Evolutionary conservation across 2,888 invertebrate genomes (phyloP), one percentile per base, ranked within the genome.

Genomic region (Taphrorychus bicolor): DNA sequence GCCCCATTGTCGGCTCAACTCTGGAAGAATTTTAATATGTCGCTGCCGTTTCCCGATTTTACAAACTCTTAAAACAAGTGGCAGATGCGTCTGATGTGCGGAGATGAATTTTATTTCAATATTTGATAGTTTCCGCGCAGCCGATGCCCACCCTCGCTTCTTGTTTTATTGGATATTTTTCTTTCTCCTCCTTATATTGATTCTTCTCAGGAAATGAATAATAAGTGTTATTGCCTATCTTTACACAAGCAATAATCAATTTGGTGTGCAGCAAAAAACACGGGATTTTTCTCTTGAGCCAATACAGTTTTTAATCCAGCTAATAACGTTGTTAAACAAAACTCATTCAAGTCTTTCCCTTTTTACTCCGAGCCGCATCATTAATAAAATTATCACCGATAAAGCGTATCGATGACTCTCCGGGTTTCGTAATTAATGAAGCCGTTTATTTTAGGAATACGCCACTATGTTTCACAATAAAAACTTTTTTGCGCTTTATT

Each of bases 81-180:
- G 79, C 82, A 82, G 82, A 81, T 83, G 83, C 79, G 81, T 79
- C 78, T 82, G 83, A 83, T 83, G 82, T 81, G 76, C 73, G 76
- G 80, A 82, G 83, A 83, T 83, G 83, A 83, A 83, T 83, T 82
- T 82, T 82, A 83, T 83, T 83, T 83, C 83, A 82, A 82, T 83
- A 82, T 83, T 82, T 83, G 82, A 83, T 82, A 82, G 83, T 82
- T 82, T 82, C 78, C 80, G 78, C 79, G 57, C 59, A 65, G 60
- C 59, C 62, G 56, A 66, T 66, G 41, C 66, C 59, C 56, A 32
- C 49, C 52, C 17, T 61, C 53, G 53, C 32, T 41, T 42, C 57
- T 53, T 66, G 66, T 60, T 60, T 60, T 66, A 66, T 66, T 66
- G 56, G 60, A 66, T 66, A 60, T 66, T 56, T 53, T 32, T 32